Evolutionary conservation across 2,797 vertebrate species (phyloP), one percentile per base, ranked within the genome.

Genomic region (Aeoliscus strigatus): DNA sequence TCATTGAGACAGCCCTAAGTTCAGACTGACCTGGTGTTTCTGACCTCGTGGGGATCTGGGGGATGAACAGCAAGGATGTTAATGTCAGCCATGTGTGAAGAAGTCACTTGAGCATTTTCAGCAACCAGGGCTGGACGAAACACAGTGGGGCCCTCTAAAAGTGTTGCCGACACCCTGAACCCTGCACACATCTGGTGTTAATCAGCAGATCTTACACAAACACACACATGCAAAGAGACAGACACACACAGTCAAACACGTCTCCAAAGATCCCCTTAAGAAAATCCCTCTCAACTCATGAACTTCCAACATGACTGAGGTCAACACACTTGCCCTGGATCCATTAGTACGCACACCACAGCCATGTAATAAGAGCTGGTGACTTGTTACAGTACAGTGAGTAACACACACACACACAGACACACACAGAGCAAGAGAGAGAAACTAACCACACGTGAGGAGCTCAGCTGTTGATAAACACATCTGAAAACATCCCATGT

Each of bases 301-400:
- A 90, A 89, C 87, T 88, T 90, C 85, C 84, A 84, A 87, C 84
- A 86, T 77, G 77, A 86, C 83, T 69, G 61, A 71, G 75, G 82
- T 86, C 84, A 87, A 73, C 71, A 63, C 79, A 65, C 64, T 61
- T 77, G 58, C 67, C 73, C 76, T 79, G 58, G 18, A 70, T 76
- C 61, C 66, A 68, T 61, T 68, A 66, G 75, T 70, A 66, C 70
- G 69, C 69, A 81, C 59, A 60, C 51, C 58, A 53, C 32, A 47
- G 70, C 59, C 59, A 46, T 71, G 79, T 77, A 76, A 81, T 73
- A 76, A 61, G 54, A 67, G 44, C 66, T 30, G 60, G 51, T 54
- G 57, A 69, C 53, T 41, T 61, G 47, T 50, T 56, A 52, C 36
- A 71, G 42, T 49, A 42, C 42, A 51, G 34, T 28, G 17, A 30